A percentile compares a stretch with the other conserved stretches of the same genome.
These are phyloP conservation scores for Epistrophe eligans DNA, from an alignment of 2,888 invertebrate species.

Conservation along the genomic window DNA sequence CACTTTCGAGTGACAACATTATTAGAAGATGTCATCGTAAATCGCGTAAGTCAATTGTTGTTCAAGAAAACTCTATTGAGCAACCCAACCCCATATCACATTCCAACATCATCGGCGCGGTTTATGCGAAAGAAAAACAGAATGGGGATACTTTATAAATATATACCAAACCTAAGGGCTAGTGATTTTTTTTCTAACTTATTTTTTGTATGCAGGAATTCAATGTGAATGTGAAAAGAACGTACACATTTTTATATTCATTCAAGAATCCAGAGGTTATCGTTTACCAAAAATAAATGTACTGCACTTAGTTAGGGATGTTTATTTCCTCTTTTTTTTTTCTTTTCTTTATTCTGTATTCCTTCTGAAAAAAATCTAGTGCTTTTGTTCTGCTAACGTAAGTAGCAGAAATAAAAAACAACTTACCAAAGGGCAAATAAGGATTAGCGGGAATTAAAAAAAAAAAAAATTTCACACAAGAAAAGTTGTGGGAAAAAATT, in stretches of 20 bases:
- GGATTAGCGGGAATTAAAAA: slow-evolving; percentile 69
- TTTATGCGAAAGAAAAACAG: slow-evolving; percentile 48
- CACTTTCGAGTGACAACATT: slow-evolving; percentile 64
- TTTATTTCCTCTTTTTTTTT: slow-evolving; percentile 32
- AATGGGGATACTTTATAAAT: slow-evolving; percentile 45
- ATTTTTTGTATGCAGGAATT: neutral
- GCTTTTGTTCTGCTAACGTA: slow-evolving; percentile 47
- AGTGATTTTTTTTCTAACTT: slow-evolving; percentile 39
- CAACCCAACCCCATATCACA: slow-evolving; percentile 49
- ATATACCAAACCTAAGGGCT: slow-evolving; percentile 39
- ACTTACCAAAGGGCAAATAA: slow-evolving; percentile 67
- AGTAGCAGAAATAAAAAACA: slow-evolving; percentile 45
- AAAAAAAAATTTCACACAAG: slow-evolving; percentile 7
- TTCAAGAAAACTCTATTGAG: slow-evolving; percentile 45
- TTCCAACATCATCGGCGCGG: slow-evolving; percentile 26
- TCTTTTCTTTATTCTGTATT: neutral
- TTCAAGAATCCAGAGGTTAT: slow-evolving; percentile 43
- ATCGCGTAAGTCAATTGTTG: slow-evolving; percentile 77
- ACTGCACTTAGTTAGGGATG: slow-evolving; percentile 62
- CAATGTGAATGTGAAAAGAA: slow-evolving; percentile 31
- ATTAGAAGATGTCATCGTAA: slow-evolving; percentile 76
- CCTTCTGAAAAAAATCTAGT: slow-evolving; percentile 19
- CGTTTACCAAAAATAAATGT: slow-evolving; percentile 30
- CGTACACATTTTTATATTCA: slow-evolving; percentile 33
- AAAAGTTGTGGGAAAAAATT: slow-evolving; percentile 61